Conservation (phyloP, 2,888 invertebrate genomes). For the Mongoloraphidia duomilia region DNA sequence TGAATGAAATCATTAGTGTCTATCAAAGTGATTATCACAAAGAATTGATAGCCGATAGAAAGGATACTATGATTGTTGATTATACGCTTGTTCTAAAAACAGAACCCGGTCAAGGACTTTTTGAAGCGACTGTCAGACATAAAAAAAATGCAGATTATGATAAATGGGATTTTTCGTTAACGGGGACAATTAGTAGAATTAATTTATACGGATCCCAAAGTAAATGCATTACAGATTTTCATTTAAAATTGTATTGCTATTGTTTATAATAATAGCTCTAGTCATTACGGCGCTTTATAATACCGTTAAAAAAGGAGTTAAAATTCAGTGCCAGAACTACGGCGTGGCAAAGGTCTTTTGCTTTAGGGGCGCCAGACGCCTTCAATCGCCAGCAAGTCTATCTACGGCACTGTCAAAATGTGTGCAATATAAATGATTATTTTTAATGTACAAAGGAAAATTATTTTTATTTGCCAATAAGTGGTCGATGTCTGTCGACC, state of each 20-base stretch:
- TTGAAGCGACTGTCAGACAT: slow-evolving; percentile 62
- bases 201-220: slow-evolving; percentile 73
- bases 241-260: slow-evolving; percentile 64
- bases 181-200: slow-evolving; percentile 62
- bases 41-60: slow-evolving; percentile 23
- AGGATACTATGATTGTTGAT: slow-evolving; percentile 37
- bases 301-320: background rate
- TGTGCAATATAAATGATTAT: too few species aligned
- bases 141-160: slow-evolving; percentile 22
- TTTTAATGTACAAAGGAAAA: too few species aligned
- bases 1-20: slow-evolving; percentile 50
- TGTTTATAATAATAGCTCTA: slow-evolving; percentile 27
- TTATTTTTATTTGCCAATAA: too few species aligned
- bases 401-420: too few species aligned
- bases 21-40: slow-evolving; percentile 40
- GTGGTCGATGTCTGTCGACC: too few species aligned
- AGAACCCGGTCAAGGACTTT: slow-evolving; percentile 52
- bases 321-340: background rate
- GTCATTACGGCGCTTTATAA: slow-evolving; percentile 7
- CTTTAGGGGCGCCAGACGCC: too few species aligned
- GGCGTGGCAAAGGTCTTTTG: too few species aligned
- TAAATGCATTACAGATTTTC: slow-evolving; percentile 57
- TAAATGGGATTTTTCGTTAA: slow-evolving; percentile 31
- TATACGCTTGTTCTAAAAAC: slow-evolving; percentile 49
- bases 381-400: too few species aligned